Evolutionary conservation across 2,888 invertebrate species (phyloP).

Genomic region (Volucella zonaria): DNA sequence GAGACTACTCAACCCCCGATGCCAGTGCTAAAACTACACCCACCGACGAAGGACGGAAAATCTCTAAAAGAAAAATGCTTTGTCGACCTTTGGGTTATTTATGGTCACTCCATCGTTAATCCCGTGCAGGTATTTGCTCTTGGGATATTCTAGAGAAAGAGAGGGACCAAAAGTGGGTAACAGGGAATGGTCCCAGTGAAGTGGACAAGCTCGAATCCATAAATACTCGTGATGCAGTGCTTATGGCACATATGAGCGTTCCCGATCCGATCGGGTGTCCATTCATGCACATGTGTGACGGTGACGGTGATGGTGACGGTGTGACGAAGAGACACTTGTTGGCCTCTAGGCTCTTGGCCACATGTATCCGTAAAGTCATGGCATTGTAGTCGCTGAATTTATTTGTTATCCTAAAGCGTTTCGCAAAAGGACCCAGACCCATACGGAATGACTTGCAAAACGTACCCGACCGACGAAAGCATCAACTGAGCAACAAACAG

Average conservation of each 20-base stretch:
- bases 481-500: no score
- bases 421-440: conserved; percentile 7
- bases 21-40: no score
- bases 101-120: conserved; percentile 71
- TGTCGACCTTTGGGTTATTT: conserved; percentile 71
- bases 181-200: conserved; percentile 20
- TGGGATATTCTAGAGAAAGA: conserved; percentile 39
- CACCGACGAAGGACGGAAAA: conserved; percentile 39
- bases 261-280: conserved; percentile 1
- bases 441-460: conserved; percentile 52
- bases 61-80: conserved; percentile 60
- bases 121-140: conserved; percentile 72
- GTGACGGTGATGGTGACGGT: conserved; percentile 9
- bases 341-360: conserved; percentile 59
- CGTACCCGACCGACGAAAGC: no score
- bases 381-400: conserved; percentile 48
- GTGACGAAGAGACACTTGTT: conserved; percentile 63
- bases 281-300: conserved; percentile 50
- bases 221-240: conserved; percentile 71
- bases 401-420: conserved; percentile 59
- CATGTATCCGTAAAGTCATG: conserved; percentile 52
- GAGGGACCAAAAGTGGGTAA: background rate
- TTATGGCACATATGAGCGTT: conserved; percentile 60
- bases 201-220: conserved; percentile 58
- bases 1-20: conserved; percentile 9